Percentiles rank a stretch among this genome's conserved stretches.
Conservation (phyloP, 2,797 vertebrate species). For the Natrix natrix region DNA sequence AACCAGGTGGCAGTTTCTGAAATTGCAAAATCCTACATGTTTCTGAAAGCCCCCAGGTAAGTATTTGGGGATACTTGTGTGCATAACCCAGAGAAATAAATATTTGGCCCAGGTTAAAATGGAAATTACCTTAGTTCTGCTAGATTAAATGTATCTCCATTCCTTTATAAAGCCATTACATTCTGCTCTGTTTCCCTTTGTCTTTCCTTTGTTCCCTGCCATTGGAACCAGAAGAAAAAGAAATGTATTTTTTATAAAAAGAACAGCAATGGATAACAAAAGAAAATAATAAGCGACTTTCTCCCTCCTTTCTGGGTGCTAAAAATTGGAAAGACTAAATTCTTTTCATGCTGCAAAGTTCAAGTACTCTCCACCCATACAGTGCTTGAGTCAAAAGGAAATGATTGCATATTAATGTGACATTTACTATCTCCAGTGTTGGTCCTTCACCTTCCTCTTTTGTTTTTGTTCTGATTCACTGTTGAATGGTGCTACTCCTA, state of each 20-base stretch:
- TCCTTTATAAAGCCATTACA: background rate
- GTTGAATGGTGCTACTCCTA: background rate
- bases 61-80: background rate
- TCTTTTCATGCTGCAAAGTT: background rate
- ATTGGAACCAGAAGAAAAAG: background rate
- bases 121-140: background rate
- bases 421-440: background rate
- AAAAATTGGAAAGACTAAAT: background rate
- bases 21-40: background rate
- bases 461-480: background rate
- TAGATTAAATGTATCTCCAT: background rate
- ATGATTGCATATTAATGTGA: background rate
- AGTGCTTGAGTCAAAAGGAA: background rate
- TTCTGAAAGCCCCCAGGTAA: background rate
- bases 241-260: background rate
- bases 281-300: background rate
- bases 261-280: background rate
- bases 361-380: background rate
- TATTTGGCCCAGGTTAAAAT: background rate
- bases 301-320: background rate
- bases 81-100: background rate
- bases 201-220: background rate
- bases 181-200: background rate
- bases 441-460: background rate
- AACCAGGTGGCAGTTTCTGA: background rate